Base-by-base conservation (phyloP, 2,888 invertebrate species). In the Mycalesis mineus region DNA sequence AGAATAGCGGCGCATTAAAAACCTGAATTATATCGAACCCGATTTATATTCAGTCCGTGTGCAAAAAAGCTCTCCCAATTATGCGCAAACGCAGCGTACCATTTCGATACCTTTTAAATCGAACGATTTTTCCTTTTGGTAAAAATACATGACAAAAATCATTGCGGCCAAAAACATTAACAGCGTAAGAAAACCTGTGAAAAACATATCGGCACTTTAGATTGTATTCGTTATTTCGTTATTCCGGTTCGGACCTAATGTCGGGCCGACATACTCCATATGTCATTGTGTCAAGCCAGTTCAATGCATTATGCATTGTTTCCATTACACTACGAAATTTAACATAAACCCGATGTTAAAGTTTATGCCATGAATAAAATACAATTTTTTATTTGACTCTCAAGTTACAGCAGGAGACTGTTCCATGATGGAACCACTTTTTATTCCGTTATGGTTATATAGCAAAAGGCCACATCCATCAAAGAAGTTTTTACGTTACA, bases 321-420 rank as follows among this genome's bases (percentile, higher is more conserved):
- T 88, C 84, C 88, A 89, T 88, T 89, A 87, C 84, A 87, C 87
- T 85, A 86, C 84, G 82, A 84, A 77, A 80, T 86, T 88, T 88
- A 85, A 84, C 85, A 87, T 86, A 88, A 86, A 84, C 80, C 75
- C 75, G 83, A 88, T 87, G 88, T 87, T 84, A 84, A 85, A 75
- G 83, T 84, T 84, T 82, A 78, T 80, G 78, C 74, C 80, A 82
- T 84, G 86, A 85, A 88, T 87, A 88, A 85, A 84, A 82, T 84
- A 72, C 72, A 72, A 68, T 82, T 88, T 88, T 87, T 88, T 88
- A 75, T 77, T 74, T 65, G 71, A 67, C 69, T 69, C 70, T 72
- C 69, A 64, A 63, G 63, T 70, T 52, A 13, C 42, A 41, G 33
- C 69, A 66, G 68, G 68, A 69, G 68, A 69, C 67, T 68, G 70